A percentile compares a stretch with the other conserved stretches of the same genome.
Conservation (phyloP, 2,888 invertebrate genomes). For the Salpingus planirostris region DNA sequence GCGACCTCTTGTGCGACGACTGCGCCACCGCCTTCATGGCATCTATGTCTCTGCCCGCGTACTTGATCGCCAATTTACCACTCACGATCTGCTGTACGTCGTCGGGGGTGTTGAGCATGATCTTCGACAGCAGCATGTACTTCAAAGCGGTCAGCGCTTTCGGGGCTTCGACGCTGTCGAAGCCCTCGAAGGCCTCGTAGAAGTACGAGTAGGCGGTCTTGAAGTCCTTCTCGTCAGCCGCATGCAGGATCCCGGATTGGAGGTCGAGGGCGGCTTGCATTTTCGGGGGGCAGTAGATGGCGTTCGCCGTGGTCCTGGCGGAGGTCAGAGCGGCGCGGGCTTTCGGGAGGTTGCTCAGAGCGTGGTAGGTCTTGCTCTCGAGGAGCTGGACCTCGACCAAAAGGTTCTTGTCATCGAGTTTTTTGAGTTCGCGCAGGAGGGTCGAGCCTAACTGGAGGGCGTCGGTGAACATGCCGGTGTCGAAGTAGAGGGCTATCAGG, state of each 20-base stretch:
- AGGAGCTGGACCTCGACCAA: constrained; percentile 96
- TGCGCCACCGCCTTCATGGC: constrained; percentile 97
- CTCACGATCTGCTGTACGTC: constrained; percentile 93
- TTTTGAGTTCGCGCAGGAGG: constrained; percentile 91
- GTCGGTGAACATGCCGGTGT: constrained; percentile 82
- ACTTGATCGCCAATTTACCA: constrained; percentile 94
- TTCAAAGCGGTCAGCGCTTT: constrained; percentile 94
- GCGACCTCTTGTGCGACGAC: constrained; percentile 91
- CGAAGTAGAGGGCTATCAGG: constrained; percentile 89
- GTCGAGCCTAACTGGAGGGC: constrained; percentile 77
- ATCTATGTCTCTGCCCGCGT: constrained; percentile 91
- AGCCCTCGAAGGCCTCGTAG: constrained; percentile 98
- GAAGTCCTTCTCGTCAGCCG: constrained; percentile 99
- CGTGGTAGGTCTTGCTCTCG: constrained; percentile 98
- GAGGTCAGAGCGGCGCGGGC: constrained; percentile 95
- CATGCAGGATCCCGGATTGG: constrained; percentile 96
- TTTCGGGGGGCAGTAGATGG: constrained; percentile 98
- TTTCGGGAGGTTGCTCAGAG: constrained; percentile 92
- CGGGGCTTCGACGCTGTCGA: constrained; percentile 86
- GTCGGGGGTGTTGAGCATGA: constrained; percentile 94
- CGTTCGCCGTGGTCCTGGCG: constrained; percentile 98
- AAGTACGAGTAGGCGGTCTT: constrained; percentile 99
- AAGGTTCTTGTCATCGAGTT: constrained; percentile 97
- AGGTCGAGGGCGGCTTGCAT: constrained; percentile 96
- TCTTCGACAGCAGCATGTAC: constrained; percentile 98